A percentile compares a stretch with the other conserved stretches of the same genome.
Evolutionary conservation across 2,113 vertebrate genomes (phyloP).

Genomic region (Xiphorhynchus elegans): DNA sequence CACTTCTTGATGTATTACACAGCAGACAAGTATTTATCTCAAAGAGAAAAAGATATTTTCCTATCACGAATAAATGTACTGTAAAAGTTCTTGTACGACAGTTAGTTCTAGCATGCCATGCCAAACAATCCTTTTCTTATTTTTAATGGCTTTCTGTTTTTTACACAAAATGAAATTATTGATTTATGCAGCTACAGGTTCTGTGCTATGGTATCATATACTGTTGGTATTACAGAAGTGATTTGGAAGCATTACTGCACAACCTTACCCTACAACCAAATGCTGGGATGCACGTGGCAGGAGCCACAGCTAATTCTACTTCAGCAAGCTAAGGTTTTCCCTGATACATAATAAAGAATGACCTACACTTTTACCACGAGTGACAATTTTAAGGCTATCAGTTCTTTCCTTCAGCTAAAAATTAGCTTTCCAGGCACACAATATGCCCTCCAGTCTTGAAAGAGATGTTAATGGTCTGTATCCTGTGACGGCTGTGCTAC

Average conservation of each 20-base stretch:
- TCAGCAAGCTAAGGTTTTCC: not conserved
- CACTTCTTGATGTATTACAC: not conserved
- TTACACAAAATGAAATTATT: not conserved
- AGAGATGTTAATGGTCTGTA: accelerated
- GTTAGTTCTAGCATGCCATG: not conserved
- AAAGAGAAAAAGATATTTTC: not conserved
- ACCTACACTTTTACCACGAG: not conserved
- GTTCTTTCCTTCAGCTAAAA: not conserved
- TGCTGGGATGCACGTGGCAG: accelerated
- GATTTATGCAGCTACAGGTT: not conserved
- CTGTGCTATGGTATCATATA: not conserved
- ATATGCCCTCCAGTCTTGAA: not conserved
- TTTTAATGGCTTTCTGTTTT: not conserved
- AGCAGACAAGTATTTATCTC: not conserved
- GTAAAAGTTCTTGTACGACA: not conserved
- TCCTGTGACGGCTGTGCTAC: not conserved
- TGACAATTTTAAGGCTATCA: not conserved
- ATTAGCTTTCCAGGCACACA: not conserved
- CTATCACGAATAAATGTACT: not conserved
- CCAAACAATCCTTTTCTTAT: not conserved
- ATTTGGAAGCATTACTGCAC: not conserved
- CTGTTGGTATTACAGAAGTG: not conserved
- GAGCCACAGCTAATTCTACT: not conserved
- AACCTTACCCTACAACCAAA: not conserved
- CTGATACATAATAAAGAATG: not conserved